A percentile compares a stretch with the other conserved stretches of the same genome.
These are phyloP conservation scores for Mallotus villosus DNA, from an alignment of 2,797 vertebrate species.

Conservation along the genomic window DNA sequence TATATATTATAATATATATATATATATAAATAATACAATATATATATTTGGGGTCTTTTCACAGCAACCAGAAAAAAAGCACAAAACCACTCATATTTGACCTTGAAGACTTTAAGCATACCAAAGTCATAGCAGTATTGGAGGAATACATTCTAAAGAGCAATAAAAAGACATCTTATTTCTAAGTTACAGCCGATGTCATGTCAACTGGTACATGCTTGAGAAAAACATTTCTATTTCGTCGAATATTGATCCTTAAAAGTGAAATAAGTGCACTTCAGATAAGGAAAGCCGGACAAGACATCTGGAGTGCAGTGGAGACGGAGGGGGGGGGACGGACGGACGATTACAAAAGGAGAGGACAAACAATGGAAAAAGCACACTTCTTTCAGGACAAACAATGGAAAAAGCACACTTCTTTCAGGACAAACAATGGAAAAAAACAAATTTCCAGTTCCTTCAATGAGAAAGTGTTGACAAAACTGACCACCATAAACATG, in stretches of 20 bases:
- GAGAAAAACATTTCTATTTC: slow-evolving; percentile 21
- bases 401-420: background rate
- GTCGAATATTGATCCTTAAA: slow-evolving; percentile 44
- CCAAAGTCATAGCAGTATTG: background rate
- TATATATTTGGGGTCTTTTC: too few relatives aligned
- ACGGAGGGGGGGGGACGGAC: too few relatives aligned
- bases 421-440: background rate
- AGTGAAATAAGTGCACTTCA: slow-evolving; percentile 67
- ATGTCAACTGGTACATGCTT: slow-evolving; percentile 1
- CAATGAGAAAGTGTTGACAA: background rate
- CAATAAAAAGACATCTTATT: slow-evolving; percentile 15
- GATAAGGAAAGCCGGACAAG: slow-evolving; percentile 26
- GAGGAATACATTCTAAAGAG: background rate
- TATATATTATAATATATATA: too few relatives aligned
- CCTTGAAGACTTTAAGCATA: background rate
- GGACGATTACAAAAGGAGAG: too few relatives aligned
- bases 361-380: background rate
- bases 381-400: background rate
- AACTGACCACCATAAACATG: background rate
- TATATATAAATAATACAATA: too few relatives aligned
- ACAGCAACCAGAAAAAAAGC: too few relatives aligned
- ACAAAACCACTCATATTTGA: background rate
- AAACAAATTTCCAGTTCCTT: too few relatives aligned
- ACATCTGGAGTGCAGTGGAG: background rate
- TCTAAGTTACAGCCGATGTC: background rate